These are phyloP conservation scores for Ctena decussata DNA, from an alignment of 2,888 invertebrate genomes.

Conservation along the genomic window DNA sequence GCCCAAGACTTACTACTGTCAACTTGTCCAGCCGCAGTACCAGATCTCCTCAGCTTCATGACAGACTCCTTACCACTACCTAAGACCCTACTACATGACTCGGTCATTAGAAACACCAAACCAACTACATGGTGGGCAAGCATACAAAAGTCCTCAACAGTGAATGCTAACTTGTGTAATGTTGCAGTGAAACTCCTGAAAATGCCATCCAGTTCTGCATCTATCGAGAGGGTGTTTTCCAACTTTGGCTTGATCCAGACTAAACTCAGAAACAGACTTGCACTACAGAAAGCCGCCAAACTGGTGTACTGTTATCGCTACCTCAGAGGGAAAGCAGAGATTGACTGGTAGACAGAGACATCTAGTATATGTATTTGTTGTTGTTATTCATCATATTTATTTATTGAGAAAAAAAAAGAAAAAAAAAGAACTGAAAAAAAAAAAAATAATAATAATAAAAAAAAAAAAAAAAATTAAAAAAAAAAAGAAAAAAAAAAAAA, in stretches of 20 bases:
- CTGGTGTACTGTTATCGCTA: constrained; percentile 48
- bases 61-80: constrained; percentile 15
- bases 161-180: background rate
- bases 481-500: background rate
- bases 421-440: background rate
- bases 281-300: constrained; percentile 25
- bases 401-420: background rate
- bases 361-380: background rate
- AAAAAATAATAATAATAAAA: background rate
- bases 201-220: constrained; percentile 24
- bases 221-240: constrained; percentile 24
- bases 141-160: background rate
- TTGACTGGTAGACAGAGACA: constrained; percentile 43
- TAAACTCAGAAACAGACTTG: background rate
- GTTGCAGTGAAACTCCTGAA: background rate
- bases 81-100: constrained; percentile 32
- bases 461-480: background rate
- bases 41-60: constrained; percentile 41
- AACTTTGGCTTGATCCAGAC: constrained; percentile 27
- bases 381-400: background rate
- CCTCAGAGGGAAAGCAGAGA: constrained; percentile 33
- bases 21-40: constrained; percentile 13
- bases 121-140: constrained; percentile 42
- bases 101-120: constrained; percentile 30
- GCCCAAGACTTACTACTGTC: constrained; percentile 30